Evolutionary conservation across 92 coral and sea anemone species (phyloP).

Genomic region (Bergia puertoricense): DNA sequence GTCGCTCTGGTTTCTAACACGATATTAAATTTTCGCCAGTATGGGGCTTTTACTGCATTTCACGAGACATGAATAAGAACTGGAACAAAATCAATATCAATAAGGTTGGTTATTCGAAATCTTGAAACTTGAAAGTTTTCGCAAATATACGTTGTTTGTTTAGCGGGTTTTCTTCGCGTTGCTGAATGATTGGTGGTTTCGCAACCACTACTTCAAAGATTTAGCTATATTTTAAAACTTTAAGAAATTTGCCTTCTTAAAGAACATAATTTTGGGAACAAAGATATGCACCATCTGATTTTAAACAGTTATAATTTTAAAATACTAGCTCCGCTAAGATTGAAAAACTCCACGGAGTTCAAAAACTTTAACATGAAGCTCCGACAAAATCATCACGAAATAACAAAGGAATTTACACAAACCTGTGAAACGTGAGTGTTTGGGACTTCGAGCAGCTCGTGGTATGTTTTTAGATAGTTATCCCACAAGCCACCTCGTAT

Average conservation of each 20-base stretch:
- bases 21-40: too few species aligned
- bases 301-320: too few species aligned
- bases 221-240: not conserved
- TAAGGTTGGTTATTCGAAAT: not conserved
- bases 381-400: not conserved
- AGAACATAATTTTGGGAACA: not conserved
- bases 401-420: not conserved
- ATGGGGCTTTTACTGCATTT: not conserved
- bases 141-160: not conserved
- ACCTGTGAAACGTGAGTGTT: slow-evolving; percentile 65
- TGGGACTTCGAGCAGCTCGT: slow-evolving; percentile 73
- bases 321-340: too few species aligned
- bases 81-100: too few species aligned
- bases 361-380: not conserved
- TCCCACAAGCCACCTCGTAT: slow-evolving; percentile 78
- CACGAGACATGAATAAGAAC: not conserved
- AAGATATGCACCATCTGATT: not conserved
- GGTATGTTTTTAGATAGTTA: slow-evolving; percentile 64
- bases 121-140: not conserved
- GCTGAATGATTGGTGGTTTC: not conserved
- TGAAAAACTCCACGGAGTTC: not conserved
- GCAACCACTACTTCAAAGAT: not conserved
- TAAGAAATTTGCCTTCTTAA: not conserved
- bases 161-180: not conserved
- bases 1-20: not conserved